Evolutionary conservation across 2,888 invertebrate species (phyloP), one percentile per base, ranked within the genome.

Genomic region (Drosophila conformis): DNA sequence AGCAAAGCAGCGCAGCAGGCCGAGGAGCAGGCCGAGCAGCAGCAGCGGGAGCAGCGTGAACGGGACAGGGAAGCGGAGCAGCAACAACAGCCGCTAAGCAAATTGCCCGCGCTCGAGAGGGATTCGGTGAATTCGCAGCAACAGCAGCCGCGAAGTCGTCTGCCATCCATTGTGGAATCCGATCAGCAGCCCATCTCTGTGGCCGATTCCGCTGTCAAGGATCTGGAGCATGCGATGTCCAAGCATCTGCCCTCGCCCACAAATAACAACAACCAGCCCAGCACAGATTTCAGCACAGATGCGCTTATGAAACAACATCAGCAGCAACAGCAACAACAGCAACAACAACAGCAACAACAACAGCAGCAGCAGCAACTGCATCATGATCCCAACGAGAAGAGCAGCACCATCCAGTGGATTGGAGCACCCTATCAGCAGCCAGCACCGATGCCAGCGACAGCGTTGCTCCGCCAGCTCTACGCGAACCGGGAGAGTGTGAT

Each of bases 401-500:
- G 92, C 71, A 95, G 95, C 51, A 97, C 97, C 10, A 98, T 98
- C 86, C 98, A 98, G 91, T 98, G 98, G 98, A 97, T 98, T 76
- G 98, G 98, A 0, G 96, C 97, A 0, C 97, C 97, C 52, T 95
- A 95, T 82, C 93, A 94, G 18, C 94, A 95, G 0, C 91, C 93
- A 2, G 93, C 93, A 0, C 94, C 95, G 0, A 95, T 98, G 74
- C 98, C 98, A 0, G 98, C 98, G 0, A 97, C 98, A 0, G 97
- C 98, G 0, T 94, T 99, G 27, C 94, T 99, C 11, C 94, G 98
- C 33, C 98, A 98, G 91, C 94, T 99, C 2, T 98, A 98, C 92
- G 97, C 97, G 21, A 98, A 98, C 91, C 95, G 99, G 52, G 99
- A 99, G 93, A 98, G 98, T 91, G 99, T 99, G 18, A 99, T 99